Evolutionary conservation across 2,113 vertebrate genomes (phyloP), one percentile per base, ranked within the genome.

Genomic region (Cephalophus harveyi): DNA sequence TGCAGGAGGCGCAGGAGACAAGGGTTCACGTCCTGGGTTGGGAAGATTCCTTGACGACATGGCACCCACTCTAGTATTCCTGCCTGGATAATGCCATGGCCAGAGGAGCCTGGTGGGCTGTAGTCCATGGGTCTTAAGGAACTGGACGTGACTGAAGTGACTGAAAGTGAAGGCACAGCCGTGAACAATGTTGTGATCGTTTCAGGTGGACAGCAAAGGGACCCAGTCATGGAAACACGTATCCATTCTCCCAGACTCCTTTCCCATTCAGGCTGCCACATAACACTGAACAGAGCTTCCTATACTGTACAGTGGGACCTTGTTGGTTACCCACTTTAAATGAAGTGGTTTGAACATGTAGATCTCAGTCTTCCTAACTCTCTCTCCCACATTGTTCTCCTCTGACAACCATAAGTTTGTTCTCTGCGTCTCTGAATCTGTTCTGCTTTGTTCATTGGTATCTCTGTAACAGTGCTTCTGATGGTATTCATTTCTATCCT

Each of bases 181-280:
- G 9, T 8, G 3, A 17, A 9, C n/a, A 36, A 21, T 36, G 4
- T 2, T 11, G 64, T 71, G n/a, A 36, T 36, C 0, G 1, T 11
- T 71, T 36, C n/a, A 36, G n/a, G 17, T 2, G n/a, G 17, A 71
- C 17, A 36, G 64, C 17, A 5, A 67, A 11, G 64, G n/a, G 64
- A 11, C n/a, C n/a, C n/a, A 3, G 17, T 19, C n/a, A 21, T 0
- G 9, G 2, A n/a, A 2, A 21, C 64, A 36, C 4, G 3, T 2
- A 5, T 21, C n/a, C 64, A 36, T 36, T 71, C 64, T 71, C n/a
- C n/a, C 64, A 19, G 2, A 36, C 9, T 21, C 64, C n/a, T 1
- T 71, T 71, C 64, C n/a, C 9, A 21, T 71, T 5, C 3, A 0
- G 33, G 8, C 33, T 71, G n/a, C 64, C 33, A 71, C n/a, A 11